Conservation (phyloP, 92 coral and sea anemone species). For the Plumapathes pennacea region DNA sequence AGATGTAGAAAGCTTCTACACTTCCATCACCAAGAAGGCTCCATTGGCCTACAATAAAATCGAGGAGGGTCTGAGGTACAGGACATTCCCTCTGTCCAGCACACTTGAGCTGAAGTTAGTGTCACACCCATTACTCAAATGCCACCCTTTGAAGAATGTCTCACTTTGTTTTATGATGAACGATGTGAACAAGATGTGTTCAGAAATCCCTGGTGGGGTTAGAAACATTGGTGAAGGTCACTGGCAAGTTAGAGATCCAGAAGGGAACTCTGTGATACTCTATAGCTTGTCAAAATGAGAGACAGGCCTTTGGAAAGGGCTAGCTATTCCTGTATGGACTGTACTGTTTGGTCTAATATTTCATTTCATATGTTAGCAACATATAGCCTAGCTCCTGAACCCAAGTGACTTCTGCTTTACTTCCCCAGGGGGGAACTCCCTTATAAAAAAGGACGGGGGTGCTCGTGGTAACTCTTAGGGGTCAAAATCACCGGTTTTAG, state of each 20-base stretch:
- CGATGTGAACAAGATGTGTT: slow-evolving; percentile 68
- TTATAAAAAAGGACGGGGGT: too few relatives aligned
- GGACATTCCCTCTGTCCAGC: slow-evolving; percentile 75
- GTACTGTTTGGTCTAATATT: too few relatives aligned
- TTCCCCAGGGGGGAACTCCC: too few relatives aligned
- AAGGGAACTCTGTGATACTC: slow-evolving; percentile 65
- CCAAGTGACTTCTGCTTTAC: too few relatives aligned
- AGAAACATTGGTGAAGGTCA: slow-evolving; percentile 75
- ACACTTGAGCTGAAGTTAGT: slow-evolving; percentile 76
- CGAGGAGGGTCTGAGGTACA: slow-evolving; percentile 73
- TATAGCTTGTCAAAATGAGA: slow-evolving; percentile 57
- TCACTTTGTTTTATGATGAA: slow-evolving; percentile 71
- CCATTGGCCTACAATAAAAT: slow-evolving; percentile 77
- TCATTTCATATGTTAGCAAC: too few relatives aligned
- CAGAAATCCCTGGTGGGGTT: slow-evolving; percentile 81
- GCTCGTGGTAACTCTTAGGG: too few relatives aligned
- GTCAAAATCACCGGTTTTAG: too few relatives aligned
- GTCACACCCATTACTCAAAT: slow-evolving; percentile 55
- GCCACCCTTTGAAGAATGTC: slow-evolving; percentile 46
- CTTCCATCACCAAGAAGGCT: slow-evolving; percentile 70
- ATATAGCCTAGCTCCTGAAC: too few relatives aligned
- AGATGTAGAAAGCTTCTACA: slow-evolving; percentile 72
- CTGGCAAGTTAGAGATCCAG: slow-evolving; percentile 85
- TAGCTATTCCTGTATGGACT: too few relatives aligned
- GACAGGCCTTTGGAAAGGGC: too few relatives aligned